phyloP scores from a whole-genome alignment of 2,888 invertebrate genomes.

The Dryomyza anilis region DNA sequence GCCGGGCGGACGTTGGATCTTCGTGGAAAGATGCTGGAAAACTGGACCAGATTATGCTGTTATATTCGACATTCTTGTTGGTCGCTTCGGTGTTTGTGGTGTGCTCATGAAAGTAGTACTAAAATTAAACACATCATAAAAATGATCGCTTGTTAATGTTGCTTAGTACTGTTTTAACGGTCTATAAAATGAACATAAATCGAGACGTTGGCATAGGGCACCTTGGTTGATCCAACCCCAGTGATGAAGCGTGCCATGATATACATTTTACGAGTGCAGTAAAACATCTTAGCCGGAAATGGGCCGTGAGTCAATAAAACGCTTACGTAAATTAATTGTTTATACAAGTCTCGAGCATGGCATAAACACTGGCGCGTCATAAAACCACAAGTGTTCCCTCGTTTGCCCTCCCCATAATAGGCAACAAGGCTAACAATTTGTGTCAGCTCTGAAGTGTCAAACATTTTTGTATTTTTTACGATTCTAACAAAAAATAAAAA shows the following conservation, averaged over 20 bases:
- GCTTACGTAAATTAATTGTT: background rate
- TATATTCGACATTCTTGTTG: background rate
- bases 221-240: background rate
- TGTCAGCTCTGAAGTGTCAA: no score
- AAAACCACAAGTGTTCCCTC: no score
- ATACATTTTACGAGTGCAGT: background rate
- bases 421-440: no score
- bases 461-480: no score
- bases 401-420: no score
- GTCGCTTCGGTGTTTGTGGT: background rate
- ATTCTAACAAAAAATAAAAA: background rate
- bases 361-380: no score
- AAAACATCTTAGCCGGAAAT: background rate
- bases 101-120: background rate
- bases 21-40: background rate
- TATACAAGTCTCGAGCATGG: background rate
- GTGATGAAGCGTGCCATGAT: background rate
- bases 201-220: background rate
- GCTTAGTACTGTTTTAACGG: constrained; percentile 17
- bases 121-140: background rate
- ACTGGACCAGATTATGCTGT: background rate
- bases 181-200: constrained; percentile 26
- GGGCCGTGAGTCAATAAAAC: background rate
- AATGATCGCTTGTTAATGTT: background rate
- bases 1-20: background rate